phyloP scores from a whole-genome alignment of 2,113 vertebrate genomes.

The Oryzias woworae region DNA sequence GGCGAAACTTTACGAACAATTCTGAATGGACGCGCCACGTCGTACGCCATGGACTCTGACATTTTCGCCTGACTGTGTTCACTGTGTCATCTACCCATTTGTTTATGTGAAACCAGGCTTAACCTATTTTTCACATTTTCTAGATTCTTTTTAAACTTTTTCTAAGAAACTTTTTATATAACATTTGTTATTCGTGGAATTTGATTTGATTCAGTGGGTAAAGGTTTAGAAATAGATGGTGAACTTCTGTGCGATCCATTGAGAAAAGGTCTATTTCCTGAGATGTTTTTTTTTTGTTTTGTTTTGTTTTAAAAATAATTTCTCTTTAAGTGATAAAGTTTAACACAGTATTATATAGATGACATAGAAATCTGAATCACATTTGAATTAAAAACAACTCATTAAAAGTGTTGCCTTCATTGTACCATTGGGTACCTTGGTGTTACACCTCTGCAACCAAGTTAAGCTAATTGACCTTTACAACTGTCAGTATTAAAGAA shows the following conservation, averaged over 20 bases:
- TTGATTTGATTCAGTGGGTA: neutral
- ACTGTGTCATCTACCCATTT: too few species aligned
- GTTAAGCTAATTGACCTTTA: too few species aligned
- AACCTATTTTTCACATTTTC: conserved; percentile 16
- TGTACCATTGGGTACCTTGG: too few species aligned
- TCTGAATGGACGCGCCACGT: conserved; percentile 52
- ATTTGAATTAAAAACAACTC: too few species aligned
- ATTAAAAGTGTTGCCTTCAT: too few species aligned
- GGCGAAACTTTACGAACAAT: conserved; percentile 44
- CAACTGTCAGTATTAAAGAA: too few species aligned
- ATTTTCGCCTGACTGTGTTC: neutral
- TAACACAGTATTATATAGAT: too few species aligned
- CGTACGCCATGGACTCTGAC: conserved; percentile 54
- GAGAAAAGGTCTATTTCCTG: neutral
- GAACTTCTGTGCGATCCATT: too few species aligned
- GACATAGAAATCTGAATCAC: too few species aligned
- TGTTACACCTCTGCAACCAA: too few species aligned
- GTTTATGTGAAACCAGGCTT: too few species aligned
- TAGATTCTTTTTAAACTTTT: conserved; percentile 41
- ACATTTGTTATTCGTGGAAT: neutral
- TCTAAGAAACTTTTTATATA: conserved; percentile 28
- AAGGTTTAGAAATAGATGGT: neutral
- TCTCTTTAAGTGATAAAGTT: neutral
- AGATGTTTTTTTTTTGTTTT: neutral
- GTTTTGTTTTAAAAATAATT: neutral